phyloP scores from a whole-genome alignment of 2,888 invertebrate genomes.

The Phaonia tiefii region DNA sequence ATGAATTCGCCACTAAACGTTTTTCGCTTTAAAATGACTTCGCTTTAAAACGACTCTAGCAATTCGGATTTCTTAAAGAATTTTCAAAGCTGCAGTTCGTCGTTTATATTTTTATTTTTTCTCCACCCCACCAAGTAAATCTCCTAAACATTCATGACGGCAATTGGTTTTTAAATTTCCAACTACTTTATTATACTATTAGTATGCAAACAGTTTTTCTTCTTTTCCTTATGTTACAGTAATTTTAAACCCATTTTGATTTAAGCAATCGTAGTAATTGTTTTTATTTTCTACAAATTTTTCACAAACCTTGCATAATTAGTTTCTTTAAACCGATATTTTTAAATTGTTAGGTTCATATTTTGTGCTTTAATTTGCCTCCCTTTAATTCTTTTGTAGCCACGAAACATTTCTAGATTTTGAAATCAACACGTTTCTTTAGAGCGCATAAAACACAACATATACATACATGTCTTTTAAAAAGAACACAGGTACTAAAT shows the following conservation, averaged over 20 bases:
- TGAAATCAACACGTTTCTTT: constrained; percentile 56
- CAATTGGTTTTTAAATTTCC: not conserved
- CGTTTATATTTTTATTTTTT: constrained; percentile 18
- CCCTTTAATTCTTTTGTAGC: constrained; percentile 44
- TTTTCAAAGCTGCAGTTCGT: constrained; percentile 24
- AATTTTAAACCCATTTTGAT: not conserved
- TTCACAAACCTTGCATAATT: too few relatives aligned
- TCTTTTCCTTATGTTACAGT: too few relatives aligned
- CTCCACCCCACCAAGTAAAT: too few relatives aligned
- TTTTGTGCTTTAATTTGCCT: too few relatives aligned
- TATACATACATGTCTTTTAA: constrained; percentile 62
- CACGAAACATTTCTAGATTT: constrained; percentile 60
- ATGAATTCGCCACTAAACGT: too few relatives aligned
- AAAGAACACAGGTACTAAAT: constrained; percentile 62
- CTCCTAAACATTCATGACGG: not conserved
- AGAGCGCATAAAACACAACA: constrained; percentile 34
- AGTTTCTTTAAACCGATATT: too few relatives aligned
- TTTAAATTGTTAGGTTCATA: too few relatives aligned
- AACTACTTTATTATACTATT: too few relatives aligned
- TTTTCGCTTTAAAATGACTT: constrained; percentile 13
- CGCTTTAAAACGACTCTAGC: constrained; percentile 50
- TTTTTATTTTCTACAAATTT: too few relatives aligned
- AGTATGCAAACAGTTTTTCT: too few relatives aligned
- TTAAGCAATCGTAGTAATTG: not conserved
- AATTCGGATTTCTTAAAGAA: constrained; percentile 28